Evolutionary conservation across 2,797 vertebrate species (phyloP).

Genomic region (Scyliorhinus canicula): DNA sequence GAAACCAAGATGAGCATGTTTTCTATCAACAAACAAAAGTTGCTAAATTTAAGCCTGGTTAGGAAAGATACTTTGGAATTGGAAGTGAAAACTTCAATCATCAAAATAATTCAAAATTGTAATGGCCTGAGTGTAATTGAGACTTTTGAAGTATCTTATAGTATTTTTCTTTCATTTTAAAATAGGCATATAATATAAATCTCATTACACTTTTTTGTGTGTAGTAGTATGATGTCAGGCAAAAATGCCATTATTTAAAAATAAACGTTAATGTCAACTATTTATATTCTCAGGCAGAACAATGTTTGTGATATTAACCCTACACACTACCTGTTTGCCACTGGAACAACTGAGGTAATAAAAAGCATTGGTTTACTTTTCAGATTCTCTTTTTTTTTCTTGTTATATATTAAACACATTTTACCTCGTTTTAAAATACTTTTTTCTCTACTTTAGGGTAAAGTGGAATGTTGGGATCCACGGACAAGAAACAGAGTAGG

Average conservation of each 20-base stretch:
- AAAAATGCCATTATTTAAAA: not conserved
- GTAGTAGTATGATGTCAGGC: not conserved
- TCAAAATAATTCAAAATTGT: not conserved
- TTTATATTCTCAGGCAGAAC: constrained; percentile 56
- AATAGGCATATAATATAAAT: not conserved
- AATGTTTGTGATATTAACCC: constrained; percentile 90
- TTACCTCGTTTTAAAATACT: not conserved
- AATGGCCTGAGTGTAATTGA: not conserved
- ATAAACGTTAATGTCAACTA: not conserved
- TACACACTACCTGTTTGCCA: constrained; percentile 81
- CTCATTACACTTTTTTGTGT: not conserved
- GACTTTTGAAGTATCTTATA: not conserved
- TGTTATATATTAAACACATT: not conserved
- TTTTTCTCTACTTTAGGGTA: constrained; percentile 62
- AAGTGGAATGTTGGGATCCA: constrained; percentile 96
- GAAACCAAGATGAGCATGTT: not conserved
- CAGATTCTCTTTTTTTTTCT: not conserved
- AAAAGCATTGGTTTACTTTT: not conserved
- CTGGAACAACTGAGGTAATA: constrained; percentile 80
- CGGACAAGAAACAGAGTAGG: constrained; percentile 76
- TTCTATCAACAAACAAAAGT: not conserved
- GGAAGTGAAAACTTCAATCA: not conserved
- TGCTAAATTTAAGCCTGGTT: not conserved
- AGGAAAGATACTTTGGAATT: not conserved
- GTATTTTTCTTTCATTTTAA: not conserved